Base-by-base conservation (phyloP, 2,888 invertebrate species). In the Sisyra nigra region DNA sequence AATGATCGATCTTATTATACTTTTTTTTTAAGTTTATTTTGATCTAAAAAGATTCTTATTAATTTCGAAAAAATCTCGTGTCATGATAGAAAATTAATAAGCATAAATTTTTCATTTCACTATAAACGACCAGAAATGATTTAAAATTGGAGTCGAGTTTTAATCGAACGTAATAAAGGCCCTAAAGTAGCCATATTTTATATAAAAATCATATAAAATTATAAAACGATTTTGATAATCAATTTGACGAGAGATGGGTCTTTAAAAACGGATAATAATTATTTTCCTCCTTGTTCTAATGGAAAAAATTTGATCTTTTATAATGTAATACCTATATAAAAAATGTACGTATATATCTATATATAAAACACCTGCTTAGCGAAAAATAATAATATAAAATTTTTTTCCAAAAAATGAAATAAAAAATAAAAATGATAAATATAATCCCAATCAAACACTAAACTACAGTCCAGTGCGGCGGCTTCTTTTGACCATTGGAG, bases 401-500 rank as follows among this genome's bases (percentile, higher is more conserved):
- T 24, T 24, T 24, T 24, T 24, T 24, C 24, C 24, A 35, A 15
- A 35, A 35, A 17, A 35, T 15, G 17, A 35, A 35, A 35, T 35
- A 24, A 24, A 24, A 24, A 24, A 24, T 24, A 24, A 24, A 24
- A 24, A 8, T 38, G 18, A 39, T 39, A 39, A 10, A 19, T 8
- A 18, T 18, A n/a, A 39, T 19, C 15, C 34, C 15, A 34, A 39
- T 39, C 18, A 39, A 9, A 39, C 39, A 39, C 39, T 19, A 39
- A 19, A 39, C 13, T 15, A 24, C 34, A 15, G 60, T 61, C 58
- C 58, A 58, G 61, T 61, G 61, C 60, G 58, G 57, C 64, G 63
- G 64, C 61, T 19, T 60, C 55, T 61, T 61, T 62, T 64, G 62
- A 62, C 61, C 61, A 56, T 57, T 59, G 53, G 55, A 59, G 58